phyloP scores from a whole-genome alignment of 2,888 invertebrate species.

The Torymus texanus region DNA sequence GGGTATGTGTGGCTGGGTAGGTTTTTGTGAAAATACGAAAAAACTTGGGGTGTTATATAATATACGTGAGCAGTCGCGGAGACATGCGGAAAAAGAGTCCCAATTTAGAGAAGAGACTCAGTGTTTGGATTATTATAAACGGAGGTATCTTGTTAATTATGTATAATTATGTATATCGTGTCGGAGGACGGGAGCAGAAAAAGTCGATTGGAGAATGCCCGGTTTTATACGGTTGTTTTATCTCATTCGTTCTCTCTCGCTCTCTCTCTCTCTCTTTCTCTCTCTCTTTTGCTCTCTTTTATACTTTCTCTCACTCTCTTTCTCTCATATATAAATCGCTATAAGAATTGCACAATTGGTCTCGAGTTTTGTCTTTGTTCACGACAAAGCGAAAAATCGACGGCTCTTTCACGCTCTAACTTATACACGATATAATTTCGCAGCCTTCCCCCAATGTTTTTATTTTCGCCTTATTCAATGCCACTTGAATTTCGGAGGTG shows the following conservation, averaged over 20 bases:
- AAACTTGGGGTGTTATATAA: too few relatives aligned
- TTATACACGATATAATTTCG: background rate
- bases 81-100: slow-evolving; percentile 46
- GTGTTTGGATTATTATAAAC: slow-evolving; percentile 14
- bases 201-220: slow-evolving; percentile 54
- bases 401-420: slow-evolving; percentile 17
- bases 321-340: slow-evolving; percentile 54
- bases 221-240: slow-evolving; percentile 25
- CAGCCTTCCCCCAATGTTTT: background rate
- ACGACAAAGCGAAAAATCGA: slow-evolving; percentile 39
- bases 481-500: slow-evolving; percentile 27
- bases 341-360: slow-evolving; percentile 68
- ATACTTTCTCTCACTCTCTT: background rate
- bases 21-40: too few relatives aligned
- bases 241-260: background rate
- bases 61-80: slow-evolving; percentile 13
- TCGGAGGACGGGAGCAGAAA: slow-evolving; percentile 51
- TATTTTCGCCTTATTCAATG: slow-evolving; percentile 21
- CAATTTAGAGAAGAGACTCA: slow-evolving; percentile 48
- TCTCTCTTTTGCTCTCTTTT: background rate
- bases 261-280: background rate
- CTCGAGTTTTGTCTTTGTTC: slow-evolving; percentile 60
- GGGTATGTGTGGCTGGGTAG: background rate
- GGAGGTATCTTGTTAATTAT: slow-evolving; percentile 20
- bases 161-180: slow-evolving; percentile 33